phyloP scores from a whole-genome alignment of 2,797 vertebrate species.

The Hydrolagus colliei region DNA sequence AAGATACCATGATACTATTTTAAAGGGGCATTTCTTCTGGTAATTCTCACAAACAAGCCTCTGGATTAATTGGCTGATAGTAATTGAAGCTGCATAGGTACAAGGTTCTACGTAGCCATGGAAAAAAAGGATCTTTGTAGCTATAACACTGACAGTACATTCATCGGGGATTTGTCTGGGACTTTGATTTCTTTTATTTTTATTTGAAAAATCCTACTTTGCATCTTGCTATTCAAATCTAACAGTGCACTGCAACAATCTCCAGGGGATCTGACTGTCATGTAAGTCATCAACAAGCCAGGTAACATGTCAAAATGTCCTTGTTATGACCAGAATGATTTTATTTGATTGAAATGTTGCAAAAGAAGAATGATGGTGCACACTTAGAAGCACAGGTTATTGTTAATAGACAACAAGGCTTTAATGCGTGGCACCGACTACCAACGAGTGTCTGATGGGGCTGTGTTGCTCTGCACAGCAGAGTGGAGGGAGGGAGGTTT shows the following conservation, averaged over 20 bases:
- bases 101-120: background rate
- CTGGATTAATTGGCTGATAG: background rate
- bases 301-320: background rate
- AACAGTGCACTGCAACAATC: background rate
- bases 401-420: background rate
- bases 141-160: background rate
- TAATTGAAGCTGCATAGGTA: background rate
- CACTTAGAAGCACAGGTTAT: background rate
- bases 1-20: too few relatives aligned
- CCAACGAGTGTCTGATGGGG: too few relatives aligned
- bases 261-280: background rate
- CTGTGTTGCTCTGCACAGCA: too few relatives aligned
- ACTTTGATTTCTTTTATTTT: background rate
- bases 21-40: too few relatives aligned
- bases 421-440: background rate
- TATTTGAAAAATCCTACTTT: background rate
- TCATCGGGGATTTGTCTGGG: background rate
- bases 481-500: background rate
- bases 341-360: background rate
- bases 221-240: background rate
- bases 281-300: background rate
- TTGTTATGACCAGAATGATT: background rate
- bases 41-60: too few relatives aligned
- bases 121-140: background rate
- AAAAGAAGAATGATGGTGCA: background rate